These are phyloP conservation scores for Syrista parreyssii DNA, from an alignment of 2,888 invertebrate genomes.

Conservation along the genomic window DNA sequence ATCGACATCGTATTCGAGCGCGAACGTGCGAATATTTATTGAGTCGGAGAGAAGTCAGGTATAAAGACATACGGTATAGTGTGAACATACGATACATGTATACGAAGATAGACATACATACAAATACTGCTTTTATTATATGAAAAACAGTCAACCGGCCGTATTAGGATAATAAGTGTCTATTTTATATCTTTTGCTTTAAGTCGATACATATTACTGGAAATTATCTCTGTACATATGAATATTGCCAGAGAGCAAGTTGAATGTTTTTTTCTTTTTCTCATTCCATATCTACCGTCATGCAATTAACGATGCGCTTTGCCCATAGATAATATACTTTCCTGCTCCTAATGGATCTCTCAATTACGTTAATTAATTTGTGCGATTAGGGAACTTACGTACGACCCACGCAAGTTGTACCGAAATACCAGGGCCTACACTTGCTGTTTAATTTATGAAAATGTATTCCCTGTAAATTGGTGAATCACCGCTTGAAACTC, in stretches of 20 bases:
- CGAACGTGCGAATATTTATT: background rate
- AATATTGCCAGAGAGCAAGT: background rate
- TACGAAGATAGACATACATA: background rate
- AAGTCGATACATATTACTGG: background rate
- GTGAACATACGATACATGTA: background rate
- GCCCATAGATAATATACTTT: background rate
- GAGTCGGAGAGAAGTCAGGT: background rate
- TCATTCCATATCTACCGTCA: background rate
- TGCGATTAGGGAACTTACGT: slow-evolving; percentile 31
- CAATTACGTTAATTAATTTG: slow-evolving; percentile 49
- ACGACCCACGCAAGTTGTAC: slow-evolving; percentile 15
- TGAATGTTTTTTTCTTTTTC: background rate
- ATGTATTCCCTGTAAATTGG: slow-evolving; percentile 39
- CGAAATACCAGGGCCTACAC: slow-evolving; percentile 12
- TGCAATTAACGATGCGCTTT: background rate
- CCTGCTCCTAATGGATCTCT: slow-evolving; percentile 45
- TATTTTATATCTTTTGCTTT: background rate
- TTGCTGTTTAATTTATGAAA: slow-evolving; percentile 42
- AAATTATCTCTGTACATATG: background rate
- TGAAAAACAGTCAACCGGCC: background rate
- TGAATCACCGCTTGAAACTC: slow-evolving; percentile 12
- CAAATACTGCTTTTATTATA: background rate
- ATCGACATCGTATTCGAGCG: background rate
- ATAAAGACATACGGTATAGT: background rate
- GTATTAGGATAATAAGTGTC: background rate